Conservation (phyloP, 2,888 invertebrate genomes). For the Melieria picta region DNA sequence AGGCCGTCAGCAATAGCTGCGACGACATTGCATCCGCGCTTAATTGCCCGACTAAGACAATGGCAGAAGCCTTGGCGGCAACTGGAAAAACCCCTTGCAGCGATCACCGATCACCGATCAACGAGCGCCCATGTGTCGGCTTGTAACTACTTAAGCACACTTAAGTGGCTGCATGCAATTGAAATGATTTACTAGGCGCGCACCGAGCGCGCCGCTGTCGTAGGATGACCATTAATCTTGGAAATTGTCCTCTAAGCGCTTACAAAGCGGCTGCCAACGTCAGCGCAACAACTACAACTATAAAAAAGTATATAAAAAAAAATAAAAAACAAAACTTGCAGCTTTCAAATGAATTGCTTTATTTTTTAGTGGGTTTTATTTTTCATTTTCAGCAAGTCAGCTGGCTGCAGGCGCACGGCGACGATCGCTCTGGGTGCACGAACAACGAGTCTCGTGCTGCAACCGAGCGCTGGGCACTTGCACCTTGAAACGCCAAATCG, state of each 20-base stretch:
- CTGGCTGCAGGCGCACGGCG: neutral
- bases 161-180: neutral
- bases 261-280: too few species aligned
- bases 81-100: neutral
- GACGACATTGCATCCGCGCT: constrained; percentile 21
- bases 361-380: too few species aligned
- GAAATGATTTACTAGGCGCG: constrained; percentile 8
- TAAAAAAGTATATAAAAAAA: too few species aligned
- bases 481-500: constrained; percentile 15
- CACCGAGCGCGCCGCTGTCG: neutral
- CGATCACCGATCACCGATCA: constrained; percentile 11
- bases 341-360: too few species aligned
- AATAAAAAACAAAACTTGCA: too few species aligned
- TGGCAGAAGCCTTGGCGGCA: constrained; percentile 27
- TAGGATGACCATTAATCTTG: too few species aligned
- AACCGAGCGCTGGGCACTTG: constrained; percentile 3
- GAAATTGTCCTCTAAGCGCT: too few species aligned
- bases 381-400: too few species aligned
- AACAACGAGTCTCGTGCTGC: neutral
- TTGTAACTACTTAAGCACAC: too few species aligned
- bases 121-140: neutral
- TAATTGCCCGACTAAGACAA: constrained; percentile 20
- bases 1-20: neutral
- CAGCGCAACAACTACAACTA: too few species aligned
- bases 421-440: neutral